Conservation (phyloP, 2,797 vertebrate genomes). For the Gallinago stenura region DNA sequence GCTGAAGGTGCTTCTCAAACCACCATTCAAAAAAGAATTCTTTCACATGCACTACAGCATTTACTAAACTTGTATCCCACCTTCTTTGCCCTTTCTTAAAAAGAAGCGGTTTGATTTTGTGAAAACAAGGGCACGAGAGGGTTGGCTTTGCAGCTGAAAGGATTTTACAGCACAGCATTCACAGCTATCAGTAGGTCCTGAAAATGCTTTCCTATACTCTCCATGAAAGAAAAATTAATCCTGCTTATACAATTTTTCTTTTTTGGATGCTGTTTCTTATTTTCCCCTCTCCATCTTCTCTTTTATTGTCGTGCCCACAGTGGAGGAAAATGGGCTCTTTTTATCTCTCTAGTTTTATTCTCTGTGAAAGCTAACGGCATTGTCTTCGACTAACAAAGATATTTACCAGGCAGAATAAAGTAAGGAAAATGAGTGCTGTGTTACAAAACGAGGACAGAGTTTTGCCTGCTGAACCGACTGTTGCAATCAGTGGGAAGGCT, state of each 20-base stretch:
- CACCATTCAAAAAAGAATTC: background rate
- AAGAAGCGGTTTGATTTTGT: background rate
- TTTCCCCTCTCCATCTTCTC: background rate
- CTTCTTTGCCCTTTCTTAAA: slow-evolving; percentile 31
- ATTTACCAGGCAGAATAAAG: slow-evolving; percentile 31
- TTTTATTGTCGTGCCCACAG: background rate
- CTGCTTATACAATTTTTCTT: background rate
- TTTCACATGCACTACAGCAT: background rate
- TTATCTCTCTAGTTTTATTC: slow-evolving; percentile 17
- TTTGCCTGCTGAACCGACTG: background rate
- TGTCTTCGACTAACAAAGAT: slow-evolving; percentile 41
- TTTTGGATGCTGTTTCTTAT: slow-evolving; percentile 3
- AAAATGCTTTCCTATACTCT: slow-evolving; percentile 20
- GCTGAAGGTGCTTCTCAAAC: background rate
- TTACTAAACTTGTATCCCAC: background rate
- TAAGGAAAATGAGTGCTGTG: background rate
- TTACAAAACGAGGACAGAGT: background rate
- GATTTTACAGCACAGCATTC: slow-evolving; percentile 21
- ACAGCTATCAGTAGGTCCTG: slow-evolving; percentile 17
- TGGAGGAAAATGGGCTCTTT: slow-evolving; percentile 14
- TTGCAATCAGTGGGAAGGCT: background rate
- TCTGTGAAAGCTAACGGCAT: background rate
- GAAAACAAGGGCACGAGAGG: slow-evolving; percentile 39
- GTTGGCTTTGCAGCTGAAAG: slow-evolving; percentile 18
- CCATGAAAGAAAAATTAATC: slow-evolving; percentile 55